Conservation (phyloP, 2,113 vertebrate genomes). For the Vanacampus margaritifer region DNA sequence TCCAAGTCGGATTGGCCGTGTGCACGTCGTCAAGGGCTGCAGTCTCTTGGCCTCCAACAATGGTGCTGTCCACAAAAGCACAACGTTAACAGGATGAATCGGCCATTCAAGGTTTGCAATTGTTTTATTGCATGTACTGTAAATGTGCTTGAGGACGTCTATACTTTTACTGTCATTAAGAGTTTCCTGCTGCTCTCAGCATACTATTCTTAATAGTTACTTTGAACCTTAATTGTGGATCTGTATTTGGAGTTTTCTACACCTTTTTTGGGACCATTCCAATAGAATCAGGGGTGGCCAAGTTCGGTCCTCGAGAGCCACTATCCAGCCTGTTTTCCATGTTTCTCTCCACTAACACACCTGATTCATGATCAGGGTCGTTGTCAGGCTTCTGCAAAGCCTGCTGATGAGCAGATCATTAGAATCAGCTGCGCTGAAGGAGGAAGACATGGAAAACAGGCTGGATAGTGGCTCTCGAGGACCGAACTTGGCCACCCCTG, state of each 20-base stretch:
- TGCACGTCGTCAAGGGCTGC: conserved; percentile 84
- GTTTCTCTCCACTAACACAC: no score
- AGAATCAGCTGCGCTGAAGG: no score
- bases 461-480: no score
- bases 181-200: not conserved
- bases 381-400: no score
- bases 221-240: not conserved
- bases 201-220: not conserved
- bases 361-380: no score
- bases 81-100: not conserved
- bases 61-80: conserved; percentile 63
- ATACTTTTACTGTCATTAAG: not conserved
- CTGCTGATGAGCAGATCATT: no score
- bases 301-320: no score
- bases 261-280: not conserved
- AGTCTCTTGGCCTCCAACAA: conserved; percentile 72
- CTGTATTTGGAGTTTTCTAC: not conserved
- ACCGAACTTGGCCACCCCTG: no score
- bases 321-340: no score
- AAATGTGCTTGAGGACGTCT: not conserved
- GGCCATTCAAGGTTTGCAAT: not conserved
- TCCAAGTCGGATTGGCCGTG: conserved; percentile 83
- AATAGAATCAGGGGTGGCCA: no score
- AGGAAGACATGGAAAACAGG: no score
- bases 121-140: not conserved